Evolutionary conservation across 2,797 vertebrate species (phyloP).

Genomic region (Hemibagrus guttatus): DNA sequence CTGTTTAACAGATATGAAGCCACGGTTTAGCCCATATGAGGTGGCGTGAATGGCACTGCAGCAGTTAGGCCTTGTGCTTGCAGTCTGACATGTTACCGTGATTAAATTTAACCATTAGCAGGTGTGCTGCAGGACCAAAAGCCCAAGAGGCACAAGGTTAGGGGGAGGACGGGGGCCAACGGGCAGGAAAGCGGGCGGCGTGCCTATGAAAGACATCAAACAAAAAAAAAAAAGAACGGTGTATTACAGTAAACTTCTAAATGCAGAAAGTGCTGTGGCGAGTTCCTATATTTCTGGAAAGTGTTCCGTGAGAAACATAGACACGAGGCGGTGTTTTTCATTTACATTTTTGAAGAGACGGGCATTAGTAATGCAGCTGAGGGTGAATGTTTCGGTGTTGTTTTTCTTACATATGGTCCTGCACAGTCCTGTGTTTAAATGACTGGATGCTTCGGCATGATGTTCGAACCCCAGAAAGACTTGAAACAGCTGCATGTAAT

Average conservation of each 20-base stretch:
- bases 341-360: slow-evolving; percentile 1
- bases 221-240: slow-evolving; percentile 48
- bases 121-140: slow-evolving; percentile 72
- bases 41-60: slow-evolving; percentile 1
- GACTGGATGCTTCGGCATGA: slow-evolving; percentile 21
- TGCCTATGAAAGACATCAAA: slow-evolving; percentile 67
- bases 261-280: neutral
- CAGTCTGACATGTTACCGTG: slow-evolving; percentile 64
- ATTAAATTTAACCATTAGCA: slow-evolving; percentile 77
- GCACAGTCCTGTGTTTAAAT: neutral
- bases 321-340: slow-evolving; percentile 17
- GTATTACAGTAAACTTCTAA: slow-evolving; percentile 53
- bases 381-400: neutral
- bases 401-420: slow-evolving; percentile 23
- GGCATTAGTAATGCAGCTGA: neutral
- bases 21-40: neutral
- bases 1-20: slow-evolving; percentile 12
- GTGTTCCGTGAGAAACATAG: neutral
- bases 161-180: slow-evolving; percentile 52
- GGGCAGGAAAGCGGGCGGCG: slow-evolving; percentile 48
- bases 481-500: slow-evolving; percentile 15
- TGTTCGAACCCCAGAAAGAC: neutral
- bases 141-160: slow-evolving; percentile 70
- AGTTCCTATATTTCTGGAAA: slow-evolving; percentile 8
- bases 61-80: slow-evolving; percentile 43